Evolutionary conservation across 92 coral and sea anemone species (phyloP).

Genomic region (Zoanthus solanderi): DNA sequence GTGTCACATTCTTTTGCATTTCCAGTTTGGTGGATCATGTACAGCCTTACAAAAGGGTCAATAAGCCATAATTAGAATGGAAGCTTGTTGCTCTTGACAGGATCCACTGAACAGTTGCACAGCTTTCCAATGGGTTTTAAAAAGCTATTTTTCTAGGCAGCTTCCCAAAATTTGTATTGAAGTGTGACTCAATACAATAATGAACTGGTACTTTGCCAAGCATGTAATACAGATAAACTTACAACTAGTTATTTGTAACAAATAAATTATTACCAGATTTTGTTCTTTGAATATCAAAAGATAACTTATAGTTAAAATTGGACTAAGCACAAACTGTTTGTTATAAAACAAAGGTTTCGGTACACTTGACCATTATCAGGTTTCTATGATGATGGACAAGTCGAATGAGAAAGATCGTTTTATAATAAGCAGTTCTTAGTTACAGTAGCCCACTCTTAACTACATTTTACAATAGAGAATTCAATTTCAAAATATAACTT

Average conservation of each 20-base stretch:
- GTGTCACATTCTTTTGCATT: background rate
- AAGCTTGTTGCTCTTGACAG: constrained; percentile 81
- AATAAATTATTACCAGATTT: background rate
- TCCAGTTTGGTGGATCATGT: background rate
- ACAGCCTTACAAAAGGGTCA: background rate
- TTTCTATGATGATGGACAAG: too few species aligned
- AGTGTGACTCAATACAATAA: constrained; percentile 23
- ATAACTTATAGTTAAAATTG: too few species aligned
- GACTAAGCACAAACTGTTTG: too few species aligned
- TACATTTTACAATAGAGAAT: too few species aligned
- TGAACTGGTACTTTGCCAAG: background rate
- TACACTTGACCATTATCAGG: too few species aligned
- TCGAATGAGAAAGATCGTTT: too few species aligned
- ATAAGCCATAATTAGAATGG: background rate
- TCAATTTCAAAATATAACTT: too few species aligned
- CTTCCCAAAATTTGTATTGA: constrained; percentile 69
- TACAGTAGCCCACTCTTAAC: too few species aligned
- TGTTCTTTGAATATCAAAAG: too few species aligned
- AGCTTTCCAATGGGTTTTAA: constrained; percentile 38
- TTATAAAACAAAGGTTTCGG: too few species aligned
- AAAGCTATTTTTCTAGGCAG: constrained; percentile 70
- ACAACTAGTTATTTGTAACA: background rate
- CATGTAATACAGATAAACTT: too few species aligned
- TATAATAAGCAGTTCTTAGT: too few species aligned
- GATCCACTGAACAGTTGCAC: constrained; percentile 70